Conservation (phyloP, 1,140 invertebrate genomes). For the Drosophila hydei region DNA sequence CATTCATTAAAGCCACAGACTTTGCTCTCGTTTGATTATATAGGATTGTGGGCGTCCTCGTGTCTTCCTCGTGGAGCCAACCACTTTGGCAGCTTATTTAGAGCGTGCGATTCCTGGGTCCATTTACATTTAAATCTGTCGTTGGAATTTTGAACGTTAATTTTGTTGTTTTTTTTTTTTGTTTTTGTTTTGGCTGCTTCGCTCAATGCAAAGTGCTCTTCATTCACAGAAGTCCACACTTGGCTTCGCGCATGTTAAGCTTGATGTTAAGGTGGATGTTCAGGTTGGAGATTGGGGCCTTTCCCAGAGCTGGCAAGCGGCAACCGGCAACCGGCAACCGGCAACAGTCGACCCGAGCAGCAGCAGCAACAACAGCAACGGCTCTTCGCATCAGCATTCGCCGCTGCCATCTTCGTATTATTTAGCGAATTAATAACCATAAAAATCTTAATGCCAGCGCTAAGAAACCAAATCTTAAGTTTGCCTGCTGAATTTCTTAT, state of each 20-base stretch:
- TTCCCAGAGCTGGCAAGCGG: slow-evolving; percentile 30
- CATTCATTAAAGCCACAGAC: background rate
- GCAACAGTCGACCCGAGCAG: slow-evolving; percentile 21
- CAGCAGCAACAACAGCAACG: slow-evolving; percentile 5
- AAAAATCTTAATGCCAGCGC: slow-evolving; percentile 79
- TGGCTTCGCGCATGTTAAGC: slow-evolving; percentile 4
- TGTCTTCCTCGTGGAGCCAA: background rate
- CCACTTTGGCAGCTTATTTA: slow-evolving; percentile 38
- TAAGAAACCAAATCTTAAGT: slow-evolving; percentile 77
- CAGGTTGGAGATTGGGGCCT: slow-evolving; percentile 18
- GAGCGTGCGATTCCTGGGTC: slow-evolving; percentile 42
- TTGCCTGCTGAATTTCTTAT: slow-evolving; percentile 79
- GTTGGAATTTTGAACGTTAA: slow-evolving; percentile 17
- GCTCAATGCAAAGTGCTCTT: slow-evolving; percentile 78
- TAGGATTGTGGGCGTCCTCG: background rate
- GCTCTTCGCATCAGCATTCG: slow-evolving; percentile 22
- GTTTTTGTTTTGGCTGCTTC: slow-evolving; percentile 21
- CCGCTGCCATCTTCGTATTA: slow-evolving; percentile 68
- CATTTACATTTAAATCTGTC: slow-evolving; percentile 18
- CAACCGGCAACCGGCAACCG: slow-evolving; percentile 20
- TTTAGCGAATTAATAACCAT: slow-evolving; percentile 82
- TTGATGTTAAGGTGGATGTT: slow-evolving; percentile 25
- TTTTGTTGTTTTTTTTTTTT: slow-evolving; percentile 25
- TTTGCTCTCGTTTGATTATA: background rate
- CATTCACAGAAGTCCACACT: slow-evolving; percentile 72